Base-by-base conservation (phyloP, 37 sponge, comb jelly and placozoan species). In the Tethya wilhelma region DNA sequence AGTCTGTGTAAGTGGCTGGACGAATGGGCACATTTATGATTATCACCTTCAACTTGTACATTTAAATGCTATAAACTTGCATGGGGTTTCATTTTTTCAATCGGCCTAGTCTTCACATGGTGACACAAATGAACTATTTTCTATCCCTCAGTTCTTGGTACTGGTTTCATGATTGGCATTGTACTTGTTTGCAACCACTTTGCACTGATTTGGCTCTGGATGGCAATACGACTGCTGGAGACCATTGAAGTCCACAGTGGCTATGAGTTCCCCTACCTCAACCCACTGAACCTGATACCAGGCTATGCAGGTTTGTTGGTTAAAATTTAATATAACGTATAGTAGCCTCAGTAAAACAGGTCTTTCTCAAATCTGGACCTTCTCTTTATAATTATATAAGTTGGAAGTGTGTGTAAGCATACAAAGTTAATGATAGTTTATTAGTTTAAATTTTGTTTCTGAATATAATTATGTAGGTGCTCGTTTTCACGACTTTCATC, bases 201-300 rank as follows among this genome's bases (percentile, higher is more conserved):
- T 22, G 28, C 81, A 31, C 30, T 95, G 20, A 58, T 91, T 44
- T 95, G 95, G 95, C 31, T 78, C 9, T 95, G 95, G 95, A 89
- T 95, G 89, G 33, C 60, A 4, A 73, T 76, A 0, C 63, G 95
- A 6, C 69, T 95, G 38, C 19, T 94, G 44, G 95, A 94, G 88
- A 91, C 95, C 20, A 85, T 95, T 25, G 95, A 95, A 0, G 95
- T 95, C 8, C 95, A 95, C 82, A 92, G 86, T 23, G 95, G 95
- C 23, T 95, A 95, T 43, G 83, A 91, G 71, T 86, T 95, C 60
- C 93, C 93, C 37, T 89, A 89, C 59, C 46, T 95, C 69, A 95
- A 95, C 75, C 95, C 95, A 29, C 83, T 95, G 28, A 73, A 95
- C 76, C 82, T 95, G 64, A 76, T 95, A 9, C 95, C 95, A 23